Base-by-base conservation (phyloP, 2,113 vertebrate species). In the Tragelaphus strepsiceros region DNA sequence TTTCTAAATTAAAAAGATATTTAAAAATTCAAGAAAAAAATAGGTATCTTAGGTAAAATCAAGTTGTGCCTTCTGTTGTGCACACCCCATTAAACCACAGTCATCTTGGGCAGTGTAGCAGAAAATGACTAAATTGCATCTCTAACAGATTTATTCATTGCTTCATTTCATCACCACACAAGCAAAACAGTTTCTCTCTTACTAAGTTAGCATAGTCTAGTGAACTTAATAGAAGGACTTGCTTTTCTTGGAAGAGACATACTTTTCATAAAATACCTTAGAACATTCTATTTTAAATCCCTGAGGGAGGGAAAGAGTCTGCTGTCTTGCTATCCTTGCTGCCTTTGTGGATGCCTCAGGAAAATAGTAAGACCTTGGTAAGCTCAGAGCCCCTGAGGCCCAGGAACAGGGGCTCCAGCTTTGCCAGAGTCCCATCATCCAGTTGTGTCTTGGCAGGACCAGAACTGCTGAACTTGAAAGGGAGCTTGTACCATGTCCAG, bases 91-190 rank as follows among this genome's bases (percentile, higher is more conserved):
- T 54, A 86, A 95, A 92, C 61, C 78, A 61, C 64, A 91, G 81
- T 90, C 71, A 80, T 84, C 71, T 90, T 90, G 32, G 81, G 85
- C 74, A 80, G 11, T 87, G 28, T 53, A 46, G 90, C 83, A 94
- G 43, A 96, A 97, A 92, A 92, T 58, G 62, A 87, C 35, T 88
- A 39, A 88, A 89, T 94, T 92, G 32, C 78, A 94, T 88, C 95
- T 46, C 28, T 92, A 85, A 90, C n/a, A 94, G 35, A 97, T 96
- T 71, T 92, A 90, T 83, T 77, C 89, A 32, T 88, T 7, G 3
- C 39, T 91, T 97, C n/a, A 86, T 86, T 95, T 90, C 24, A 87
- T 84, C 71, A 93, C 80, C 81, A 77, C 51, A 54, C 39, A n/a
- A 56, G 83, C 15, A 86, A 97, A 91, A 62, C 39, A 87, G 19